Evolutionary conservation across 2,888 invertebrate species (phyloP), one percentile per base, ranked within the genome.

Genomic region (Petrophora chlorosata): DNA sequence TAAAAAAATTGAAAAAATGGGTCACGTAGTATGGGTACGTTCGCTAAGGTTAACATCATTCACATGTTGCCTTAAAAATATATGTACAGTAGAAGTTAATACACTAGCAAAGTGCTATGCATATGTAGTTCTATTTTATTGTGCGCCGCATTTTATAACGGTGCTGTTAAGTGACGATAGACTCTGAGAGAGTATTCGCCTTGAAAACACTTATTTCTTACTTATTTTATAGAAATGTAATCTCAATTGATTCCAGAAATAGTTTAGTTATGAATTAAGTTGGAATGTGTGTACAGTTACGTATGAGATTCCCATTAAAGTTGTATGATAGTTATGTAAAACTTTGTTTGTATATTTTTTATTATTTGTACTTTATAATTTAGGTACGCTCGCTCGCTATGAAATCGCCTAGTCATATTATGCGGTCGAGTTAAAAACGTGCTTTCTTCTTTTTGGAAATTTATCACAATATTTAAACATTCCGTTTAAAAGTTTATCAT

Each of bases 261-360:
- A 56, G 50, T 47, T 53, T 49, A 56, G 32, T 60, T 63, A 62
- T 55, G 56, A 8, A 48, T 65, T 59, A 49, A 60, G 59, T 53
- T 76, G 76, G 70, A 76, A 68, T 88, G 87, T 88, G 67, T 89
- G 88, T 89, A 90, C 89, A 89, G 89, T 90, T 90, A 90, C 89
- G 82, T 79, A 85, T 90, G 89, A 90, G 89, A 90, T 90, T 90
- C 78, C 72, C 72, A 70, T 64, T 65, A 64, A 67, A 57, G 33
- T 74, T 73, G 70, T 76, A 75, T 84, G 77, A 83, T 79, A 82
- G 76, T 73, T 63, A 22, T 46, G n/a, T 40, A 22, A 22, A 29
- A 5, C 71, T 63, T 58, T 59, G 32, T 65, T 56, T 56, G 41
- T 49, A 56, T 35, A 42, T 23, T 10, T 13, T 5, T 19, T n/a